Evolutionary conservation across 2,888 invertebrate genomes (phyloP).

Genomic region (Lamellibrachia satsuma): DNA sequence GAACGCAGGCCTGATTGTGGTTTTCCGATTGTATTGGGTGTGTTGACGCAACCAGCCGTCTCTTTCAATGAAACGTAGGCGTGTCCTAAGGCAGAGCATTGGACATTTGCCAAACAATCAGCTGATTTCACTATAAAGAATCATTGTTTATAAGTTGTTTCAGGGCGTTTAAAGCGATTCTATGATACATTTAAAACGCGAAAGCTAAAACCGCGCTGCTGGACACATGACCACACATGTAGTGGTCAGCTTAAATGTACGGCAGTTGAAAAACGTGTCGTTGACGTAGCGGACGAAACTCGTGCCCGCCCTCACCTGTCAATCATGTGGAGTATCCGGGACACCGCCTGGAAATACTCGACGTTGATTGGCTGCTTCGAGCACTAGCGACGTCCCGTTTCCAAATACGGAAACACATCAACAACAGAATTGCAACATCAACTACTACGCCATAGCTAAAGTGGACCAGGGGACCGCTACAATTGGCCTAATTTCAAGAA

Average conservation of each 20-base stretch:
- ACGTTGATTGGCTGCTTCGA: background rate
- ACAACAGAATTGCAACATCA: conserved; percentile 13
- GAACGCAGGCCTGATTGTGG: background rate
- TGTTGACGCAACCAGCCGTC: background rate
- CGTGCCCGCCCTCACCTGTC: background rate
- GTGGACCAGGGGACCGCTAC: conserved; percentile 17
- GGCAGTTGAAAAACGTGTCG: background rate
- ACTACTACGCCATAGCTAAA: conserved; percentile 17
- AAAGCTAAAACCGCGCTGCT: background rate
- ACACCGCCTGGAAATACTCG: conserved; percentile 10
- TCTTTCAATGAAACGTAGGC: conserved; percentile 17
- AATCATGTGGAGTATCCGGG: background rate
- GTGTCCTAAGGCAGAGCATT: background rate
- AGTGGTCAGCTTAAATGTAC: background rate
- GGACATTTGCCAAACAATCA: conserved; percentile 13
- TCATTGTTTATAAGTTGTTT: background rate
- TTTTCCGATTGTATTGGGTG: background rate
- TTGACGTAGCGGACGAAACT: background rate
- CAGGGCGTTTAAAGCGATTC: background rate
- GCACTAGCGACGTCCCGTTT: background rate
- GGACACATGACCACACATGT: background rate
- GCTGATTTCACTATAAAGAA: background rate
- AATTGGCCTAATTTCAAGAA: conserved; percentile 17
- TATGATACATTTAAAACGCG: background rate
- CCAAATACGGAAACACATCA: conserved; percentile 17